A percentile compares a stretch with the other conserved stretches of the same genome.
These are phyloP conservation scores for Cuniculus paca DNA, from an alignment of 2,797 vertebrate genomes.

Conservation along the genomic window DNA sequence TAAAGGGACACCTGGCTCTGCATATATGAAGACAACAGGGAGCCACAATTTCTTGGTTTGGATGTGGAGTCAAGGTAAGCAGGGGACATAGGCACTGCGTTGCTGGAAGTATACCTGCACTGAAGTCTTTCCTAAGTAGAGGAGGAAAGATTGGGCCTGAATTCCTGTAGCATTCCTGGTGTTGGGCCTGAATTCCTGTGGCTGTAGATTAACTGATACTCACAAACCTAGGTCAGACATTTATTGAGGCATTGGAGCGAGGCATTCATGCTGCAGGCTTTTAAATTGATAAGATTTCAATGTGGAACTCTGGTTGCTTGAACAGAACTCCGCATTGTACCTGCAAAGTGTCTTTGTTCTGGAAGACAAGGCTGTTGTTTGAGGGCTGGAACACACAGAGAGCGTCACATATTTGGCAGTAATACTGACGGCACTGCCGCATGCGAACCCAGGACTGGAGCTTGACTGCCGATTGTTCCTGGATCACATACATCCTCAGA, in stretches of 20 bases:
- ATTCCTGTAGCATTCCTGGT: too few species aligned
- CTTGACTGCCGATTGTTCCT: conserved; percentile 41
- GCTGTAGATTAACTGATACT: background rate
- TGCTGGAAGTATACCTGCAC: background rate
- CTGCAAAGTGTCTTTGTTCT: background rate
- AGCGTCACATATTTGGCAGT: background rate
- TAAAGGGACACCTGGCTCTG: background rate
- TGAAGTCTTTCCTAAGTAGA: background rate
- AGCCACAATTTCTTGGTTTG: background rate
- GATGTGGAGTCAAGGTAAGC: background rate
- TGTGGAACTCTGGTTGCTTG: conserved; percentile 67
- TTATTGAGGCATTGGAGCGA: conserved; percentile 48
- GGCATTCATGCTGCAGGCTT: background rate
- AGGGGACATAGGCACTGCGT: background rate
- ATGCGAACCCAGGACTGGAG: conserved; percentile 78
- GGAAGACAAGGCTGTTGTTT: background rate
- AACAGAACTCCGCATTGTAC: background rate
- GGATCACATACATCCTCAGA: background rate
- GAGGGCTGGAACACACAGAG: conserved; percentile 47
- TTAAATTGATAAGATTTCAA: conserved; percentile 71
- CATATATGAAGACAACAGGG: background rate
- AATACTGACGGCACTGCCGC: conserved; percentile 22
- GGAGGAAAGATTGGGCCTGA: background rate
- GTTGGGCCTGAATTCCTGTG: background rate
- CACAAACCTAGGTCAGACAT: conserved; percentile 44